Conservation (phyloP, 2,113 vertebrate genomes). For the Mola mola region DNA sequence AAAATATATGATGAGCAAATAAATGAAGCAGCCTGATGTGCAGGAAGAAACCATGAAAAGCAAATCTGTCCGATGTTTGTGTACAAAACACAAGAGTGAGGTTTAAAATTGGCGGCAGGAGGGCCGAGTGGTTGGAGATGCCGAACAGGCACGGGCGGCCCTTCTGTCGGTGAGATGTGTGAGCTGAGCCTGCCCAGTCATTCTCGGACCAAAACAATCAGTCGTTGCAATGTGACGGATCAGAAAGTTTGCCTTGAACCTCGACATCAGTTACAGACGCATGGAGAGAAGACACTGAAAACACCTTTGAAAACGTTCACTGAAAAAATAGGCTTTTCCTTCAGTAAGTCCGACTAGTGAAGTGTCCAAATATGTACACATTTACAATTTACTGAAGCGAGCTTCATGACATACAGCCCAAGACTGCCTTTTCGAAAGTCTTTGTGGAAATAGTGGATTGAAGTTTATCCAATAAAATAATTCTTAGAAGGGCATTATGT, state of each 20-base stretch:
- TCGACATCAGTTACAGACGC: slow-evolving; percentile 44
- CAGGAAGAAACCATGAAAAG: slow-evolving; percentile 36
- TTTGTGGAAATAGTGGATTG: slow-evolving; percentile 36
- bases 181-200: neutral
- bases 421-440: slow-evolving; percentile 11
- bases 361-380: slow-evolving; percentile 68
- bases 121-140: slow-evolving; percentile 31
- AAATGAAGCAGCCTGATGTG: slow-evolving; percentile 36
- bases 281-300: slow-evolving; percentile 45
- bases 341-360: slow-evolving; percentile 28
- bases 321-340: slow-evolving; percentile 67
- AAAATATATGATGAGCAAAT: slow-evolving; percentile 42
- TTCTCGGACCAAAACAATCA: neutral
- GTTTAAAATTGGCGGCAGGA: slow-evolving; percentile 27
- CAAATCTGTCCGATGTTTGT: slow-evolving; percentile 21
- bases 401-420: slow-evolving; percentile 37
- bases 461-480: slow-evolving; percentile 49
- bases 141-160: too few relatives aligned
- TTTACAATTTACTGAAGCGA: slow-evolving; percentile 29
- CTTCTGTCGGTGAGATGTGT: neutral
- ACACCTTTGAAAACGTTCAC: slow-evolving; percentile 33
- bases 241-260: slow-evolving; percentile 51
- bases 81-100: slow-evolving; percentile 35
- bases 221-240: slow-evolving; percentile 5
- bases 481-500: slow-evolving; percentile 36